Evolutionary conservation across 2,888 invertebrate species (phyloP), one percentile per base, ranked within the genome.

Genomic region (Willowsia nigromaculata): DNA sequence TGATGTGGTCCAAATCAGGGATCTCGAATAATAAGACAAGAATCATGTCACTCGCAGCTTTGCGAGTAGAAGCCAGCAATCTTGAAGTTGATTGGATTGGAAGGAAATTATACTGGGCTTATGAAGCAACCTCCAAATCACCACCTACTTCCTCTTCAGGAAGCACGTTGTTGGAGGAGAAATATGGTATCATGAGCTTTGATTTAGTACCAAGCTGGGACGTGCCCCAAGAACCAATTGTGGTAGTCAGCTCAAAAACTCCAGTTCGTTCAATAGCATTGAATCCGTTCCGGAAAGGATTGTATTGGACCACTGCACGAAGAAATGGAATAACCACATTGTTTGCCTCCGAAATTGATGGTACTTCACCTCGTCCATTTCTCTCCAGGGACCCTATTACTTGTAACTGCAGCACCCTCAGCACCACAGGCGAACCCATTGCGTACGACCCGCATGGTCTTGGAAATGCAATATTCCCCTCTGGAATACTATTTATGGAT

Each of bases 1-100:
- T 97, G 89, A 95, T 96, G 92, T 95, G 95, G 30, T 95, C 96
- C 0, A 94, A 95, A 84, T 95, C 95, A 85, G 27, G n/a, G 0
- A n/a, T 5, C n/a, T 27, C 68, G 1, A 47, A 11, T 7, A 90
- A 90, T 22, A 90, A 90, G 30, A 82, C 85, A 11, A 65, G 90
- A 65, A 94, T 96, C 47, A 94, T 95, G 0, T 94, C 95, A 13
- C 93, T 96, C 87, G 94, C 95, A 43, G 95, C 95, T n/a, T 22
- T 50, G 11, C 50, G 65, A 76, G 87, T 85, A 0, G 91, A 91
- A 85, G 91, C 91, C 0, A 90, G 90, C 3, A 91, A 91, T 89
- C 94, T 98, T 33, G 96, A 97, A 1, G 95, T 97, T 0, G 98
- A 99, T 94, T 99, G 98, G 98, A 95, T 98, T 62, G 96, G 96